Evolutionary conservation across 2,113 vertebrate genomes (phyloP).

Genomic region (Sialia sialis): DNA sequence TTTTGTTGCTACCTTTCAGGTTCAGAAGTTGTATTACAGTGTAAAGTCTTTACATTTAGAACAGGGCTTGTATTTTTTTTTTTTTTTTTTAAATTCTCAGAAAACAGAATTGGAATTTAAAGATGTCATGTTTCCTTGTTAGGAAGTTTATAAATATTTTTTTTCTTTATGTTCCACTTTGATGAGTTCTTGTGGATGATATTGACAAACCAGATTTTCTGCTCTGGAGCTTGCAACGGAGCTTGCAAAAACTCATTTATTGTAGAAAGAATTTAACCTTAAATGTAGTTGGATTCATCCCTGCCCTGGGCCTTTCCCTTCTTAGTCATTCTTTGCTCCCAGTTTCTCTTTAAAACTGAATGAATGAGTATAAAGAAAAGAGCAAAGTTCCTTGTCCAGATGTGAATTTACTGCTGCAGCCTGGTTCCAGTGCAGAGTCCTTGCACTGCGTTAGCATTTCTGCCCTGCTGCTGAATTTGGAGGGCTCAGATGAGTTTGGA

Average conservation of each 20-base stretch:
- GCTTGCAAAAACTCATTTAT: background rate
- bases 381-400: background rate
- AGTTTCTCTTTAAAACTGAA: background rate
- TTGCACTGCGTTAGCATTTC: background rate
- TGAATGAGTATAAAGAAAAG: background rate
- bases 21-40: background rate
- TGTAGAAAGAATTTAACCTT: background rate
- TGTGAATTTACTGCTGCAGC: background rate
- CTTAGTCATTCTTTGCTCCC: background rate
- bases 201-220: background rate
- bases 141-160: background rate
- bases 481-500: background rate
- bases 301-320: background rate
- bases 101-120: background rate
- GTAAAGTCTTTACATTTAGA: background rate
- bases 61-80: background rate
- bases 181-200: background rate
- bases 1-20: background rate
- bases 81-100: background rate
- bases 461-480: background rate
- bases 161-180: background rate
- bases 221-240: background rate
- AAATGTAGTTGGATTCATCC: background rate
- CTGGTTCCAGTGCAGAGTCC: background rate
- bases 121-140: background rate